phyloP scores from a whole-genome alignment of 2,888 invertebrate genomes.

The Cylloceria caligata region DNA sequence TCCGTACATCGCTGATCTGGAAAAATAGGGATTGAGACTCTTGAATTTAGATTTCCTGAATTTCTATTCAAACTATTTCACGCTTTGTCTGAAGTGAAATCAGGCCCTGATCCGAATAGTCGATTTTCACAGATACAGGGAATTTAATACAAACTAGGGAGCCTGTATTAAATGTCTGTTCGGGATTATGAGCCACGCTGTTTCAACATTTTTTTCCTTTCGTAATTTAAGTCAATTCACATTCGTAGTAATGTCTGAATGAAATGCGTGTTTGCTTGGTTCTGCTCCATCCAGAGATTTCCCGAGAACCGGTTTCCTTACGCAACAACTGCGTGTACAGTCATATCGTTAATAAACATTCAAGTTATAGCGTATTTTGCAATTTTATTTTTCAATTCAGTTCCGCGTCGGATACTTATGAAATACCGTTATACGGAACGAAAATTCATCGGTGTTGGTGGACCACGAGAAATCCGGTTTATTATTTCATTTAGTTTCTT shows the following conservation, averaged over 20 bases:
- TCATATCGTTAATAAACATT: not conserved
- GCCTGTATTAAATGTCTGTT: too few species aligned
- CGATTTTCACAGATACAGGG: too few species aligned
- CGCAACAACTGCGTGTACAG: constrained; percentile 19
- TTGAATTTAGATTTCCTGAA: too few species aligned
- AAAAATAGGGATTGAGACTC: too few species aligned
- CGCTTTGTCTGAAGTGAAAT: too few species aligned
- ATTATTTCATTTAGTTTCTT: constrained; percentile 1
- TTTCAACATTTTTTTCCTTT: not conserved
- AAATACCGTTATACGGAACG: too few species aligned
- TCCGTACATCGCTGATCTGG: too few species aligned
- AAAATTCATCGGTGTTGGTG: not conserved
- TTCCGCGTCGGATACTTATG: not conserved
- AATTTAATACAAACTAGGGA: too few species aligned
- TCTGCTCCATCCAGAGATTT: constrained; percentile 39
- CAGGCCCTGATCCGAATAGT: too few species aligned
- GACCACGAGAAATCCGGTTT: not conserved
- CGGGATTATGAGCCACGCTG: too few species aligned
- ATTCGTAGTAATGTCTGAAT: constrained; percentile 7
- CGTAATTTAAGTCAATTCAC: constrained; percentile 25
- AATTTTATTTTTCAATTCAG: not conserved
- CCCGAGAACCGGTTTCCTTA: constrained; percentile 51
- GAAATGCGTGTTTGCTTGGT: constrained; percentile 29
- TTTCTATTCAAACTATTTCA: too few species aligned
- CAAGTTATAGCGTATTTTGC: not conserved